phyloP scores from a whole-genome alignment of 1,140 invertebrate species.

The Calephelis virginiensis region DNA sequence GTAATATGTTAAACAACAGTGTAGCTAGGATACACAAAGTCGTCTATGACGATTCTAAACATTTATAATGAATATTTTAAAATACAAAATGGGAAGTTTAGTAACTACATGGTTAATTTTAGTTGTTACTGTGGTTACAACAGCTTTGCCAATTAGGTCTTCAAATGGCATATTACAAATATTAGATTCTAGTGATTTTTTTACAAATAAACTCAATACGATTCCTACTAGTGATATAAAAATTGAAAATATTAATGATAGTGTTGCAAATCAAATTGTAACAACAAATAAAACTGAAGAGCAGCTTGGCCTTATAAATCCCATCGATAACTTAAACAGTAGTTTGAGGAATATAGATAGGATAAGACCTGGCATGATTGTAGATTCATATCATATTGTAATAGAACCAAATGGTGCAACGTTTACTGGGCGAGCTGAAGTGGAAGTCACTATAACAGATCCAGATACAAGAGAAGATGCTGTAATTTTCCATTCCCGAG shows the following conservation, averaged over 20 bases:
- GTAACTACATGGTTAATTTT: neutral
- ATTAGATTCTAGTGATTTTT: neutral
- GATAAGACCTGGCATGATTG: conserved; percentile 49
- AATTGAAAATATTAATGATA: neutral
- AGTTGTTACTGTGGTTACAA: neutral
- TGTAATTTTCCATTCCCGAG: conserved; percentile 39
- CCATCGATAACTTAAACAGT: neutral
- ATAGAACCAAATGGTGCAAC: conserved; percentile 34
- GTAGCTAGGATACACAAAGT: neutral
- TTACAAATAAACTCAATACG: neutral
- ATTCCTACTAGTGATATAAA: neutral
- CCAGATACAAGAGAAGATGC: conserved; percentile 37
- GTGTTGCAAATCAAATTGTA: neutral
- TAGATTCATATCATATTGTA: conserved; percentile 36
- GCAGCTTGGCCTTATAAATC: neutral
- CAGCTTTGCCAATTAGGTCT: neutral
- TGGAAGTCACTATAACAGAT: conserved; percentile 38
- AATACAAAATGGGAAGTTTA: neutral
- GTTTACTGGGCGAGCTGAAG: conserved; percentile 36
- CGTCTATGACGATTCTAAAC: neutral
- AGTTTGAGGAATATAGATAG: conserved; percentile 19
- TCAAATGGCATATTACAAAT: neutral
- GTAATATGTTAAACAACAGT: conserved; percentile 17
- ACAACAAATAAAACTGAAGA: neutral
- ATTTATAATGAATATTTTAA: neutral